Evolutionary conservation across 1,140 invertebrate genomes (phyloP).

Genomic region (Cydia pomonella): DNA sequence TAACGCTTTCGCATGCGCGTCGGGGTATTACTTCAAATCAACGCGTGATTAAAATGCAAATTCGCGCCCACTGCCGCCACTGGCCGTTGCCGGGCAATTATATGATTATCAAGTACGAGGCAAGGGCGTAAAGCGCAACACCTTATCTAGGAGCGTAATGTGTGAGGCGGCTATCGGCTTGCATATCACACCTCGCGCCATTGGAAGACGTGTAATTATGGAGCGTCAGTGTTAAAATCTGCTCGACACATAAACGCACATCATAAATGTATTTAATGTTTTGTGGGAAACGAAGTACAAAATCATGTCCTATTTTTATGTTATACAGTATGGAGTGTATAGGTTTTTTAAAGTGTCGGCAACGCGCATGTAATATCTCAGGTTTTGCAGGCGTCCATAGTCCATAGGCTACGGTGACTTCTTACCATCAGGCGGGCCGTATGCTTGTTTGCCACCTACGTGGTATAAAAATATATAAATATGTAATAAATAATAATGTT

Average conservation of each 20-base stretch:
- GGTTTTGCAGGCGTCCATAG: too few relatives aligned
- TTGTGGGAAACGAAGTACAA: neutral
- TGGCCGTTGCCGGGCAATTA: conserved; percentile 54
- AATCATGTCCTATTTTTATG: neutral
- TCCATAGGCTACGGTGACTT: too few relatives aligned
- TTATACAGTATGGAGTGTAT: too few relatives aligned
- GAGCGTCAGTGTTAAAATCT: conserved; percentile 7
- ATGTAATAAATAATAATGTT: conserved; percentile 32
- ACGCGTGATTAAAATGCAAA: conserved; percentile 76
- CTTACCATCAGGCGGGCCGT: too few relatives aligned
- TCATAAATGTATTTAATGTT: neutral
- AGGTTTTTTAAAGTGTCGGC: too few relatives aligned
- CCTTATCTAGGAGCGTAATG: conserved; percentile 15
- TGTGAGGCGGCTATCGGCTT: conserved; percentile 24
- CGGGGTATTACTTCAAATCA: conserved; percentile 66
- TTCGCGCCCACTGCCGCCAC: conserved; percentile 51
- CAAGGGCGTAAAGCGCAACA: conserved; percentile 28
- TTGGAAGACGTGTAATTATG: conserved; percentile 15
- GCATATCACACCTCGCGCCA: conserved; percentile 13
- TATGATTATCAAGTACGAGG: conserved; percentile 45
- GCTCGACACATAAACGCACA: neutral
- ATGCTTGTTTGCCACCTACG: too few relatives aligned
- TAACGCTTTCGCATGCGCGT: conserved; percentile 50
- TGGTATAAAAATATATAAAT: too few relatives aligned
- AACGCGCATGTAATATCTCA: too few relatives aligned